A percentile compares a stretch with the other conserved stretches of the same genome.
Conservation (phyloP, 2,888 invertebrate species). For the Drosophila atripex region DNA sequence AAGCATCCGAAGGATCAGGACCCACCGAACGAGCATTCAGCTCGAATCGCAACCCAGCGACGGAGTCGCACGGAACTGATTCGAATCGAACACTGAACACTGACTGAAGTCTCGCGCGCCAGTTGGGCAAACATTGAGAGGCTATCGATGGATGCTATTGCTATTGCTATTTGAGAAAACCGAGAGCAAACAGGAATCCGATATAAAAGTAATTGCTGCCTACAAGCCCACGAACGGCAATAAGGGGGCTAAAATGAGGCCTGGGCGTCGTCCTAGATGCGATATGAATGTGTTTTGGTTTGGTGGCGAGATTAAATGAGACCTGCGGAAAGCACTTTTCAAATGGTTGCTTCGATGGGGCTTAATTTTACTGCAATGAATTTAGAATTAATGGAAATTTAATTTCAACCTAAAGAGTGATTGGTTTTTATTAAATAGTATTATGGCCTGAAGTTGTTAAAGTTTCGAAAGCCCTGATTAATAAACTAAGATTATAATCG, state of each 20-base stretch:
- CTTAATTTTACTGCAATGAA: constrained; percentile 7
- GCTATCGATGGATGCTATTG: constrained; percentile 62
- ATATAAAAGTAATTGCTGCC: constrained; percentile 70
- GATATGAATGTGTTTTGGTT: constrained; percentile 39
- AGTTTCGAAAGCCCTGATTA: not conserved
- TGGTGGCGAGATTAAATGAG: constrained; percentile 28
- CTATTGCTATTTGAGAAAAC: constrained; percentile 55
- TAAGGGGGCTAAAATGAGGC: constrained; percentile 7
- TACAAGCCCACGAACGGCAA: constrained; percentile 37
- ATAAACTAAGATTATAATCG: too few species aligned
- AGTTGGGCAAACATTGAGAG: constrained; percentile 75
- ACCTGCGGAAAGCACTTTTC: constrained; percentile 13
- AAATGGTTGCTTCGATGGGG: constrained; percentile 10
- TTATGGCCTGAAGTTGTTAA: not conserved
- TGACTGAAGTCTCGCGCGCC: constrained; percentile 62
- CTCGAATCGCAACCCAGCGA: constrained; percentile 27
- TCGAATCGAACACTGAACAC: constrained; percentile 43
- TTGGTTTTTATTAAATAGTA: not conserved
- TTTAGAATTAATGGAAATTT: constrained; percentile 8
- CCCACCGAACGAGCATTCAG: constrained; percentile 36
- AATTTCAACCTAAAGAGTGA: not conserved
- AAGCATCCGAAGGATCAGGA: constrained; percentile 40
- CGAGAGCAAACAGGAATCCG: constrained; percentile 47
- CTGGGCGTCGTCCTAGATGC: constrained; percentile 20
- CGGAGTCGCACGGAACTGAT: constrained; percentile 15